These are phyloP conservation scores for Eupristina koningsbergeri DNA, from an alignment of 1,140 invertebrate species.

Conservation along the genomic window DNA sequence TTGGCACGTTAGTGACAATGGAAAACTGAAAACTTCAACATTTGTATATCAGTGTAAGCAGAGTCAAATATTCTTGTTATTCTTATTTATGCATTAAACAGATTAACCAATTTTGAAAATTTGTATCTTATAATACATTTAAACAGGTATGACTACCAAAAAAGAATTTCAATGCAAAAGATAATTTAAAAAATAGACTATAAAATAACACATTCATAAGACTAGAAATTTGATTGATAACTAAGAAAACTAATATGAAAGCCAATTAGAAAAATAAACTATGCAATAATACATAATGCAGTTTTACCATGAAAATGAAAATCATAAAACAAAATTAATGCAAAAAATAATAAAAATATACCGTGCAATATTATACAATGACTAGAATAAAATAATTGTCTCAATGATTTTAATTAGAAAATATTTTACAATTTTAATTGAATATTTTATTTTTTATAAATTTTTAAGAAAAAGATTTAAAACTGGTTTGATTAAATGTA, in stretches of 20 bases:
- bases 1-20: slow-evolving; percentile 46
- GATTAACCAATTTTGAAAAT: slow-evolving; percentile 54
- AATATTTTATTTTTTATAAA: neutral
- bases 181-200: slow-evolving; percentile 52
- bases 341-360: too few relatives aligned
- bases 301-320: too few relatives aligned
- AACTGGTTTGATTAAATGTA: too few relatives aligned
- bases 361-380: too few relatives aligned
- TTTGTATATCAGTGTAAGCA: slow-evolving; percentile 8
- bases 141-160: slow-evolving; percentile 56
- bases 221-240: too few relatives aligned
- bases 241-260: too few relatives aligned
- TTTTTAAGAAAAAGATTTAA: too few relatives aligned
- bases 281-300: too few relatives aligned
- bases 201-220: too few relatives aligned
- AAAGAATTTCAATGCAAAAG: slow-evolving; percentile 39
- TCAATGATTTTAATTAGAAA: slow-evolving; percentile 18
- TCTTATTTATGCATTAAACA: slow-evolving; percentile 53
- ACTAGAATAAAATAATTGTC: too few relatives aligned
- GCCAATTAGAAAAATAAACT: too few relatives aligned
- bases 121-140: slow-evolving; percentile 58
- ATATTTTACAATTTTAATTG: neutral
- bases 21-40: slow-evolving; percentile 46
- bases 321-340: too few relatives aligned
- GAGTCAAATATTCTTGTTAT: slow-evolving; percentile 43